phyloP scores from a whole-genome alignment of 2,888 invertebrate species.

The Watsonalla cultraria region DNA sequence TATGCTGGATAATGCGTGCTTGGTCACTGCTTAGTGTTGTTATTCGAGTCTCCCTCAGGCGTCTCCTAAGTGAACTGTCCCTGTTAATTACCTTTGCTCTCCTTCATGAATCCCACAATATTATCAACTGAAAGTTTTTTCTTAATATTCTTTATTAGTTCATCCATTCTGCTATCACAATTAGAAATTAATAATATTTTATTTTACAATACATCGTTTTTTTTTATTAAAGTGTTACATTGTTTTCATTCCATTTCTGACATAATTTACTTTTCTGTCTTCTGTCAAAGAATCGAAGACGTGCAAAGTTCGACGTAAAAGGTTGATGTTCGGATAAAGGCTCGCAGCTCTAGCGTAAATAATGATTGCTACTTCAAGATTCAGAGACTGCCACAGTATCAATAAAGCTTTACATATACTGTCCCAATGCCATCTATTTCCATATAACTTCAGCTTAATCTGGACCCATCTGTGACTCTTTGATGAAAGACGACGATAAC shows the following conservation, averaged over 20 bases:
- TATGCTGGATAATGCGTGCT: no score
- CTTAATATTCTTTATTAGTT: slow-evolving; percentile 43
- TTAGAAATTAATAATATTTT: slow-evolving; percentile 4
- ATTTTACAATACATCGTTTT: slow-evolving; percentile 3
- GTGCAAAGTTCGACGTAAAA: no score
- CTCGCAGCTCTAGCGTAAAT: no score
- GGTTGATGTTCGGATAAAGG: no score
- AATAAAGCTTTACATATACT: no score
- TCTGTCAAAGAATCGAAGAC: no score
- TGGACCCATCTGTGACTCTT: no score
- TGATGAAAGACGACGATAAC: no score
- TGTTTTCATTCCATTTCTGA: not conserved
- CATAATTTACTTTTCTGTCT: not conserved
- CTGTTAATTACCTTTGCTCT: slow-evolving; percentile 27
- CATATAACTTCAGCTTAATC: no score
- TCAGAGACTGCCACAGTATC: no score
- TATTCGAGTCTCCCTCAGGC: not conserved
- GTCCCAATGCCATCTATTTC: no score
- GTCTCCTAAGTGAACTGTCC: not conserved
- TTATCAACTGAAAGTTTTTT: slow-evolving; percentile 36
- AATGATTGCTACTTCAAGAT: no score
- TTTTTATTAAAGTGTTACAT: not conserved
- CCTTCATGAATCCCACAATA: slow-evolving; percentile 34
- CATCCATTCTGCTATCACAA: slow-evolving; percentile 35
- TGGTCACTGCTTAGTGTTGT: not conserved